phyloP scores from a whole-genome alignment of 2,797 vertebrate genomes.

The Clamator glandarius region DNA sequence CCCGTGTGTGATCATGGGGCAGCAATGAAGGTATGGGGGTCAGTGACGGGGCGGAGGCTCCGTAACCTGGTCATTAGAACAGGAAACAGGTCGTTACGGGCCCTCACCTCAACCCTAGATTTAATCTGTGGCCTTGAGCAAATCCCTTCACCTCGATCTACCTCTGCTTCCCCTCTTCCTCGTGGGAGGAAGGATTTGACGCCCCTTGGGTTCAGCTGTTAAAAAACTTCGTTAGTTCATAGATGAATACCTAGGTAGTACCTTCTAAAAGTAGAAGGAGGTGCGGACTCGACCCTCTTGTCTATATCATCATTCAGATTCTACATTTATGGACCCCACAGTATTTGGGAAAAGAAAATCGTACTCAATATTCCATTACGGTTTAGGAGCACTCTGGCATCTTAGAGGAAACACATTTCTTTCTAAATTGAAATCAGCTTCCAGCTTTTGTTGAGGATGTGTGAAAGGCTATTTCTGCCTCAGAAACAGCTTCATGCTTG shows the following conservation, averaged over 20 bases:
- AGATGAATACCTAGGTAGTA: fast-evolving
- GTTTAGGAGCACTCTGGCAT: background rate
- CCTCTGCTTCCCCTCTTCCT: background rate
- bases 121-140: slow-evolving; percentile 13
- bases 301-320: fast-evolving
- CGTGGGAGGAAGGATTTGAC: background rate
- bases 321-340: background rate
- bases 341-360: background rate
- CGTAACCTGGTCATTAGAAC: background rate
- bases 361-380: background rate
- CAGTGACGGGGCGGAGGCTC: background rate
- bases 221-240: background rate
- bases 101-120: background rate
- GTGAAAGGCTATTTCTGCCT: background rate
- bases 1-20: background rate
- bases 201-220: background rate
- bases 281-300: background rate
- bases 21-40: slow-evolving; percentile 54
- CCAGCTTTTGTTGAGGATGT: background rate
- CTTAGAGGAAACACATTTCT: background rate
- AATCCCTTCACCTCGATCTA: background rate
- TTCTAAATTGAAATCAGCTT: background rate
- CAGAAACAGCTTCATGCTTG: background rate
- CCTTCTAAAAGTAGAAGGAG: background rate
- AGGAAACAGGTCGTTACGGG: slow-evolving; percentile 35